phyloP scores from a whole-genome alignment of 2,113 vertebrate genomes.

The Phrynocephalus versicolor region DNA sequence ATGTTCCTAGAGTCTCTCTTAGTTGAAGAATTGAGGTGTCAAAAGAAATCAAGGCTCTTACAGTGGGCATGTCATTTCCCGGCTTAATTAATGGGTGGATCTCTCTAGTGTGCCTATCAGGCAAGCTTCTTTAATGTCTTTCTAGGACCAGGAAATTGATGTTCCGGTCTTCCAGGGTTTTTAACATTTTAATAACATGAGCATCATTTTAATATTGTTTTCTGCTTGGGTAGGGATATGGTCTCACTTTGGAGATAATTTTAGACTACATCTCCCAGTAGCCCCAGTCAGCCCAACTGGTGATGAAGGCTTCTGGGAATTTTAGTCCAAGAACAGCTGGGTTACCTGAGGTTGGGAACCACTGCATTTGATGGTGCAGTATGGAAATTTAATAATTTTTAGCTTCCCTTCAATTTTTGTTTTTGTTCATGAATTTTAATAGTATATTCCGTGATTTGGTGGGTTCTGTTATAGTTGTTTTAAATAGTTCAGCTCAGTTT shows the following conservation, averaged over 20 bases:
- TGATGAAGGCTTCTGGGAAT: too few relatives aligned
- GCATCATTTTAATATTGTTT: not conserved
- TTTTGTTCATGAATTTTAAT: not conserved
- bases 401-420: too few relatives aligned
- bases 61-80: not conserved
- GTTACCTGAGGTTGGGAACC: too few relatives aligned
- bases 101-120: not conserved
- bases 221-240: not conserved
- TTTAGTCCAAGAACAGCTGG: too few relatives aligned
- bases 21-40: not conserved
- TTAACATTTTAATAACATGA: not conserved
- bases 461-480: not conserved
- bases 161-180: not conserved
- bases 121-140: not conserved
- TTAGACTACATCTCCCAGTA: too few relatives aligned
- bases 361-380: too few relatives aligned
- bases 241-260: not conserved
- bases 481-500: not conserved
- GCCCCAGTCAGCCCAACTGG: too few relatives aligned
- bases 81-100: not conserved
- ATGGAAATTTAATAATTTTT: too few relatives aligned
- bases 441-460: not conserved
- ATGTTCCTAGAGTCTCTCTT: not conserved
- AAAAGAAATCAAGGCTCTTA: not conserved
- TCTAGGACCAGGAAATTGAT: not conserved